Conservation (phyloP, 1,140 invertebrate genomes). For the Drosophila kepulauana region DNA sequence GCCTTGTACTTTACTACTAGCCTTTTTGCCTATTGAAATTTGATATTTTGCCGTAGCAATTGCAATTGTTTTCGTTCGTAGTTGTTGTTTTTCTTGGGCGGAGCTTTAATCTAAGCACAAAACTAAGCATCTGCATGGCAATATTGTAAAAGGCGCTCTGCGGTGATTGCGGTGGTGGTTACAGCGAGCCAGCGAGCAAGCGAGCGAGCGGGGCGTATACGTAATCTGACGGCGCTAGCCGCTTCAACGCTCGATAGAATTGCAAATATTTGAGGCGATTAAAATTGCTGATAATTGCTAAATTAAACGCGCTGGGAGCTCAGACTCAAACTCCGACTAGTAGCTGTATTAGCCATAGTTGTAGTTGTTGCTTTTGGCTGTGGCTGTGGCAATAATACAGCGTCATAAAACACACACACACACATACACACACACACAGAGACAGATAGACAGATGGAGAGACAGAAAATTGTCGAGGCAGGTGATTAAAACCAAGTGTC, state of each 20-base stretch:
- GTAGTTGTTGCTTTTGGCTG: constrained; percentile 1
- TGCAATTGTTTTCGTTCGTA: constrained; percentile 45
- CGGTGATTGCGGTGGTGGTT: neutral
- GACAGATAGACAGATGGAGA: constrained; percentile 10
- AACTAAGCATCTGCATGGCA: constrained; percentile 18
- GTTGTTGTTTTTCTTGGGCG: constrained; percentile 28
- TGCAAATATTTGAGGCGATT: constrained; percentile 80
- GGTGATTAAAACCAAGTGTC: constrained; percentile 83
- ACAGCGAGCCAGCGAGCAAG: neutral
- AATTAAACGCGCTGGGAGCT: constrained; percentile 76
- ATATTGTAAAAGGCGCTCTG: constrained; percentile 7
- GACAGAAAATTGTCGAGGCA: constrained; percentile 64
- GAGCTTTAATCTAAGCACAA: constrained; percentile 34
- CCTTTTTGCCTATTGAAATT: neutral
- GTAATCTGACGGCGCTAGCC: constrained; percentile 64
- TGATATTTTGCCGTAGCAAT: constrained; percentile 35
- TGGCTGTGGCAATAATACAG: constrained; percentile 12
- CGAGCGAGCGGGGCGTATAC: constrained; percentile 55
- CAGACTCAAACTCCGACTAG: constrained; percentile 45
- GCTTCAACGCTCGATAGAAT: constrained; percentile 74
- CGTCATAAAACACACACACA: constrained; percentile 31
- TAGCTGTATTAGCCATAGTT: constrained; percentile 16
- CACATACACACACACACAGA: constrained; percentile 22
- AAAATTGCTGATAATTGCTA: constrained; percentile 81
- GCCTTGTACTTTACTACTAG: neutral